phyloP scores from a whole-genome alignment of 1,140 invertebrate species.

The Penaeus chinensis region DNA sequence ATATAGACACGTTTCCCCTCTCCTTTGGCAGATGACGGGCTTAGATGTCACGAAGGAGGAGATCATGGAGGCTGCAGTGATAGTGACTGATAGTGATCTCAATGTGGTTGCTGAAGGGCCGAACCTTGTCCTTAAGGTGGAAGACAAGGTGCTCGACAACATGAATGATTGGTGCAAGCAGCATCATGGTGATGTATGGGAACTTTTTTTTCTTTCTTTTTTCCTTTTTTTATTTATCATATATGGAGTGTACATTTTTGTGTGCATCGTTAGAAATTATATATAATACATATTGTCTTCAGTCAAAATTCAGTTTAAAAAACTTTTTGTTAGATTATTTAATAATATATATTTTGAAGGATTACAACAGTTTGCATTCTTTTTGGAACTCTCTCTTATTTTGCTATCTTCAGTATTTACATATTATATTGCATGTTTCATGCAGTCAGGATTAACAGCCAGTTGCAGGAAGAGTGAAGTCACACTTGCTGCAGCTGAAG shows the following conservation, averaged over 20 bases:
- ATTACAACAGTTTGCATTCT: too few relatives aligned
- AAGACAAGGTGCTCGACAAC: constrained; percentile 77
- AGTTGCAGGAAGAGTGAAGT: constrained; percentile 78
- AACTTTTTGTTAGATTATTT: too few relatives aligned
- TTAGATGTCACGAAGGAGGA: constrained; percentile 81
- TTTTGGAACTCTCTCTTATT: too few relatives aligned
- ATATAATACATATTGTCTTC: too few relatives aligned
- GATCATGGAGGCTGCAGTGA: constrained; percentile 88
- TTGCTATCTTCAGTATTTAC: too few relatives aligned
- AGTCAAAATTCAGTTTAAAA: too few relatives aligned
- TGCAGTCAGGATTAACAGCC: constrained; percentile 81
- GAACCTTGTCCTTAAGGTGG: constrained; percentile 84
- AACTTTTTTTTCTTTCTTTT: background rate
- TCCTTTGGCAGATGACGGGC: constrained; percentile 79
- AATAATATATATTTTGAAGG: too few relatives aligned
- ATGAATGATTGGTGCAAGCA: constrained; percentile 88
- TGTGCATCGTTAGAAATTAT: background rate
- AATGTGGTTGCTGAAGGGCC: constrained; percentile 83
- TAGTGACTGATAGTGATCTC: constrained; percentile 86
- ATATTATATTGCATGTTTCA: background rate
- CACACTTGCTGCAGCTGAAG: constrained; percentile 74
- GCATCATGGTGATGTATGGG: constrained; percentile 74
- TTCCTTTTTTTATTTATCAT: background rate
- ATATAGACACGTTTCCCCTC: background rate
- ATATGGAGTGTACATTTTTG: background rate